A percentile compares a stretch with the other conserved stretches of the same genome.
Evolutionary conservation across 2,888 invertebrate species (phyloP).

Genomic region (Athalia circularis): DNA sequence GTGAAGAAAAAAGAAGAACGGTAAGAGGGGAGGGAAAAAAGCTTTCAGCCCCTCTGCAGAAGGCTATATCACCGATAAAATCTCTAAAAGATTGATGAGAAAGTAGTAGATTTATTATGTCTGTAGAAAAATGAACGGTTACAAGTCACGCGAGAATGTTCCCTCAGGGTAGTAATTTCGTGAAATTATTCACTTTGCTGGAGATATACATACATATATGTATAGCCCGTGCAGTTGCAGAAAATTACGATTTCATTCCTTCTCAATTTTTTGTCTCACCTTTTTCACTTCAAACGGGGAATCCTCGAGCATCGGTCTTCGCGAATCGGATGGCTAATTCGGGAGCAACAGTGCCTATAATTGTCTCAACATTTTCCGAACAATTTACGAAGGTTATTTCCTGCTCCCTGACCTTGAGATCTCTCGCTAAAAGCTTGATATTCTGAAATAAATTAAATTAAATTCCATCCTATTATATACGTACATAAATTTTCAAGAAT

Average conservation of each 20-base stretch:
- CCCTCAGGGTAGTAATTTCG: neutral
- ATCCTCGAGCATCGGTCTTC: neutral
- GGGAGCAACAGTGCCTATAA: conserved; percentile 58
- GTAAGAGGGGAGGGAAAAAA: neutral
- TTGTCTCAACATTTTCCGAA: conserved; percentile 51
- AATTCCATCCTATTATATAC: neutral
- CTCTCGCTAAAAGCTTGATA: conserved; percentile 76
- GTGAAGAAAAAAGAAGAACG: no score
- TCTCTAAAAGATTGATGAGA: conserved; percentile 16
- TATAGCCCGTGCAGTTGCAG: no score
- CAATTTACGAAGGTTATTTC: conserved; percentile 76
- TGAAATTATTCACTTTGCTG: neutral
- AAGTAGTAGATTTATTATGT: conserved; percentile 2
- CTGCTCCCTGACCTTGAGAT: conserved; percentile 75
- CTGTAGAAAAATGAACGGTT: conserved; percentile 3
- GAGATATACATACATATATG: no score
- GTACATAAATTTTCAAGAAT: no score
- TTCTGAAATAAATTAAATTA: conserved; percentile 72
- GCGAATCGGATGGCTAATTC: conserved; percentile 53
- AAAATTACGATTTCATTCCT: no score
- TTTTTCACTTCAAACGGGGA: conserved; percentile 18
- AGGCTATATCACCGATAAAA: neutral
- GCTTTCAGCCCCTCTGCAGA: neutral
- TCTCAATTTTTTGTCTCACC: neutral
- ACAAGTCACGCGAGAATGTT: conserved; percentile 8